A percentile compares a stretch with the other conserved stretches of the same genome.
Evolutionary conservation across 2,888 invertebrate species (phyloP).

Genomic region (Temnothorax unifasciatus): DNA sequence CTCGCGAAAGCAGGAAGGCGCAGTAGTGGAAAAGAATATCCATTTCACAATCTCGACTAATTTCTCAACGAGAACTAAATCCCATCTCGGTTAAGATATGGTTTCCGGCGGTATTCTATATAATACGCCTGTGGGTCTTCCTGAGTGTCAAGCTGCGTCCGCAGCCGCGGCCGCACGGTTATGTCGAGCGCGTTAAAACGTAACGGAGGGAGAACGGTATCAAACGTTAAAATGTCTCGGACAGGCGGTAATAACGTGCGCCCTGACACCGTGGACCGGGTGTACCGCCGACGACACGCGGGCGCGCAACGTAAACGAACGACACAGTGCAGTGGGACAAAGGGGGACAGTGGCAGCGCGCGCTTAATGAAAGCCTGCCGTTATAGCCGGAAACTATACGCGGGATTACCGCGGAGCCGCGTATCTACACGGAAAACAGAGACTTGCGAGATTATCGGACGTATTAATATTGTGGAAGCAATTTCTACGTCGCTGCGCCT

Average conservation of each 20-base stretch:
- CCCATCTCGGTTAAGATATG: constrained; percentile 15
- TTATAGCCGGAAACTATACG: constrained; percentile 51
- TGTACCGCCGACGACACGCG: background rate
- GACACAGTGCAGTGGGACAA: constrained; percentile 18
- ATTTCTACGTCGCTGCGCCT: constrained; percentile 52
- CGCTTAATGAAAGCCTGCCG: constrained; percentile 55
- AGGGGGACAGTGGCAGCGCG: constrained; percentile 12
- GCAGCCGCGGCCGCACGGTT: constrained; percentile 16
- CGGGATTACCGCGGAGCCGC: constrained; percentile 52
- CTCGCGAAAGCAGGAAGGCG: background rate
- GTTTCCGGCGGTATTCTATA: background rate
- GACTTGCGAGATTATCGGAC: constrained; percentile 63
- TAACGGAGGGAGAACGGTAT: constrained; percentile 33
- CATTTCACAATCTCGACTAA: constrained; percentile 37
- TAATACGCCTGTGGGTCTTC: background rate
- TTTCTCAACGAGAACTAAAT: constrained; percentile 32
- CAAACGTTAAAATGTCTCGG: constrained; percentile 58
- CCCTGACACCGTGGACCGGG: constrained; percentile 9
- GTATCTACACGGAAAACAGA: constrained; percentile 54
- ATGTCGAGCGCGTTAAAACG: constrained; percentile 39
- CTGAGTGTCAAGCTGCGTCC: constrained; percentile 6
- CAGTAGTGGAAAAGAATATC: background rate
- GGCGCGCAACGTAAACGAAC: constrained; percentile 28
- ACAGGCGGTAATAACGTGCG: constrained; percentile 52
- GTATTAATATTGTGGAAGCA: constrained; percentile 62